Evolutionary conservation across 2,113 vertebrate species (phyloP).

Genomic region (Cathartes aura): DNA sequence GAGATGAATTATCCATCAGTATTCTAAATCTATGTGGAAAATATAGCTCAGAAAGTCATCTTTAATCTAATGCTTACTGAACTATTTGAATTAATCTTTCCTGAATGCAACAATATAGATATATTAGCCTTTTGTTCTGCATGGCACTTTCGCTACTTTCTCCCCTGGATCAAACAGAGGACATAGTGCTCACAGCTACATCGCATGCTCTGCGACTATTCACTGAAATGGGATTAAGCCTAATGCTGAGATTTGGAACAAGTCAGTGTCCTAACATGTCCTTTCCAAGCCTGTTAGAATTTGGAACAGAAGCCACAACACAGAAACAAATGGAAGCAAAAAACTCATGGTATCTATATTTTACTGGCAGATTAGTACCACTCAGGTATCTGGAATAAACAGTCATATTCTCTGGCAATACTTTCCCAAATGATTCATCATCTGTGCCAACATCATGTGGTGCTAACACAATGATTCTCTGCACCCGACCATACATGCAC

Average conservation of each 20-base stretch:
- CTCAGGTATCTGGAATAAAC: background rate
- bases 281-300: background rate
- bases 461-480: background rate
- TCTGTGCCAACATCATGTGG: background rate
- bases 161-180: background rate
- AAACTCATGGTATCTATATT: background rate
- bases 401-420: background rate
- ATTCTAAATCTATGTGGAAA: background rate
- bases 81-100: background rate
- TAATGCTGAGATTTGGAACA: background rate
- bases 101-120: background rate
- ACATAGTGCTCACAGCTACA: background rate
- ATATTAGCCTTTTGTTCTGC: background rate
- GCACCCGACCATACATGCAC: fast-evolving
- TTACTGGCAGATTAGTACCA: background rate
- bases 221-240: background rate
- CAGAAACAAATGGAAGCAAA: background rate
- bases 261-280: background rate
- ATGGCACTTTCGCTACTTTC: background rate
- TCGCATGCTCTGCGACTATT: background rate
- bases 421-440: background rate
- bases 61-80: background rate
- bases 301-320: background rate
- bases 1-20: background rate
- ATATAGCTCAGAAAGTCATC: background rate